Evolutionary conservation across 2,797 vertebrate species (phyloP), one percentile per base, ranked within the genome.

Genomic region (Alcedo atthis): DNA sequence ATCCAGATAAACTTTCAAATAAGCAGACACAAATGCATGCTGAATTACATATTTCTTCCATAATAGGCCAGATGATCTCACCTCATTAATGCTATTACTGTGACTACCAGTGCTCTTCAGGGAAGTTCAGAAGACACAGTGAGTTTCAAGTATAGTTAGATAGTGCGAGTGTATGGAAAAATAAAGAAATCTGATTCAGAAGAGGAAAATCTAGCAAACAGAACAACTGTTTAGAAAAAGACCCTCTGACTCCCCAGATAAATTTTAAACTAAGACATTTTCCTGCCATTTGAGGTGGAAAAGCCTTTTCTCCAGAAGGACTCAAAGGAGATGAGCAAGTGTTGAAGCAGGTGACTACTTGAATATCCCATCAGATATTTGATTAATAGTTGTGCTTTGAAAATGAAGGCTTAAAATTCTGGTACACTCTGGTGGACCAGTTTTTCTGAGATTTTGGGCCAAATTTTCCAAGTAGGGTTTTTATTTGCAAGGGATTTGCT

Each of bases 1-100:
- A 97, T 87, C 79, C 58, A 94, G 91, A 93, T 92, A 93, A 85
- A 63, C 46, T 92, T 94, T 94, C 53, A 93, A 96, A 79, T 85
- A 85, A 83, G 51, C 81, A 93, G 78, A 87, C 49, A 88, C 63
- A 93, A 96, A 94, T 75, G 49, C 77, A 85, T 85, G 79, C 70
- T 96, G 43, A 96, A 94, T 97, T 86, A 83, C 53, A 54, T 68
- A 68, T 86, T 77, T 87, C 53, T 78, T 82, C 63, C 53, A 12
- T 73, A 90, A 79, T 77, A 91, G 81, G 83, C 55, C 81, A 85
- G n/a, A 64, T 93, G 94, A 95, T 81, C 80, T 97, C 89, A 93
- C 75, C 54, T 87, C 45, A 58, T 86, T 57, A 75, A 63, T 75
- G 33, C 89, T 93, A 45, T 81, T 90, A 61, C 9, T 68, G 48